Evolutionary conservation across 2,113 vertebrate species (phyloP).

Genomic region (Oceanites oceanicus): DNA sequence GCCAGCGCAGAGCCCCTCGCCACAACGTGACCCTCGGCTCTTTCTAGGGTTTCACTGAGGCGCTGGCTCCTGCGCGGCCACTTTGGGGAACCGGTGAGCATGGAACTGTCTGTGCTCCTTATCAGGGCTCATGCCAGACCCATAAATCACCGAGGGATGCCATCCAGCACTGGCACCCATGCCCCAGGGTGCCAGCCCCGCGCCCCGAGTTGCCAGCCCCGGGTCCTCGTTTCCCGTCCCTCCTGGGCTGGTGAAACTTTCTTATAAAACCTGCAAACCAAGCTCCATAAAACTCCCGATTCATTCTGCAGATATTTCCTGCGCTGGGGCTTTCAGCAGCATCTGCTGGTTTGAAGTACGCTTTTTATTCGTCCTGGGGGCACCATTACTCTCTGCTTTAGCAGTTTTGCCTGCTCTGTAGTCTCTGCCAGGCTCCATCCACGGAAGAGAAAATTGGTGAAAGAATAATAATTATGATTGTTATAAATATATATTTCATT

Average conservation of each 20-base stretch:
- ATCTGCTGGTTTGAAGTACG: slow-evolving; percentile 81
- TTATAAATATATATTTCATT: slow-evolving; percentile 77
- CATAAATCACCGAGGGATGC: not conserved
- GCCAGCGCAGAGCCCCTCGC: rapidly evolving
- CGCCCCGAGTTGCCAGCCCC: not conserved
- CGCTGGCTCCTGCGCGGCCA: rapidly evolving
- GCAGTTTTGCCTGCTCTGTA: slow-evolving; percentile 75
- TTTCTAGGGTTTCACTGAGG: not conserved
- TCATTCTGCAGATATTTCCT: slow-evolving; percentile 81
- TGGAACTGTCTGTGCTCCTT: not conserved
- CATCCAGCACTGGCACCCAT: rapidly evolving
- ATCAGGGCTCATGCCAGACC: not conserved
- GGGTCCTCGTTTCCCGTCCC: not conserved
- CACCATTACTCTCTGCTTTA: slow-evolving; percentile 77
- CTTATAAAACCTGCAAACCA: slow-evolving; percentile 61
- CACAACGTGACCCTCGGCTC: not conserved
- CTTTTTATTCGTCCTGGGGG: slow-evolving; percentile 78
- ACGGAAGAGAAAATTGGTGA: slow-evolving; percentile 77
- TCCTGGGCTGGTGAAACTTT: slow-evolving; percentile 56
- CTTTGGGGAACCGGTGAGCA: not conserved
- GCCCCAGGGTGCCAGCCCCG: not conserved
- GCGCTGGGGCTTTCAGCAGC: slow-evolving; percentile 75
- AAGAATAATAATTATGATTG: slow-evolving; percentile 80
- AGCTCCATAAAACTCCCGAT: slow-evolving; percentile 70
- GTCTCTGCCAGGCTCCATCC: slow-evolving; percentile 72